Percentiles rank a stretch among this genome's conserved stretches.
Evolutionary conservation across 37 sponge, comb jelly and placozoan species (phyloP).

Genomic region (Haliclona indistincta): DNA sequence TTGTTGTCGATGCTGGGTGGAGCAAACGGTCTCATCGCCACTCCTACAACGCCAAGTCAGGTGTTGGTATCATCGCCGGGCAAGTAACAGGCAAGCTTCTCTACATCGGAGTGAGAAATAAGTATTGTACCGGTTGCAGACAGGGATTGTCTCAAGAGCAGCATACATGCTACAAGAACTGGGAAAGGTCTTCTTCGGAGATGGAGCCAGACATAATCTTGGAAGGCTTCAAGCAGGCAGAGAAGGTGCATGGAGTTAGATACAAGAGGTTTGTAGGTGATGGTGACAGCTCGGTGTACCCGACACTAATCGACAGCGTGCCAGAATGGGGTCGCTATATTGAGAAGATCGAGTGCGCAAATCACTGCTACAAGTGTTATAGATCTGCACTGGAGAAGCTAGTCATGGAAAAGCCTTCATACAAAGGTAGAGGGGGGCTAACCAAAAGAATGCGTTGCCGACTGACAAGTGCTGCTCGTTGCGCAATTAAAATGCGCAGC

Average conservation of each 20-base stretch:
- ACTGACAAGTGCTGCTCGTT: constrained; percentile 28
- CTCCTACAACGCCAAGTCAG: constrained; percentile 13
- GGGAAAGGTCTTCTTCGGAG: not conserved
- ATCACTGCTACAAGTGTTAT: constrained; percentile 52
- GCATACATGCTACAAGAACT: constrained; percentile 13
- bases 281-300: constrained; percentile 44
- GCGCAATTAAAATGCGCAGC: constrained; percentile 42
- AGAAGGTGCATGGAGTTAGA: constrained; percentile 40
- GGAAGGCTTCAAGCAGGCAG: constrained; percentile 43
- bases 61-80: constrained; percentile 1
- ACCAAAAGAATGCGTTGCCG: constrained; percentile 21
- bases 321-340: constrained; percentile 30
- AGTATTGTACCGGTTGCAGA: not conserved
- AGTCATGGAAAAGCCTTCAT: constrained; percentile 39
- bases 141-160: not conserved
- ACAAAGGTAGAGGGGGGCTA: constrained; percentile 33
- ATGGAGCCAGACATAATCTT: constrained; percentile 34
- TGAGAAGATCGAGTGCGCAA: constrained; percentile 56
- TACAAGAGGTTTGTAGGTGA: constrained; percentile 35
- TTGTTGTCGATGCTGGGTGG: constrained; percentile 6
- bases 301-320: constrained; percentile 30
- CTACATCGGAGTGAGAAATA: not conserved
- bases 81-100: not conserved
- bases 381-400: constrained; percentile 43
- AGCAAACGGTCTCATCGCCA: not conserved